Base-by-base conservation (phyloP, 2,797 vertebrate species). In the Lithobates sylvaticus region DNA sequence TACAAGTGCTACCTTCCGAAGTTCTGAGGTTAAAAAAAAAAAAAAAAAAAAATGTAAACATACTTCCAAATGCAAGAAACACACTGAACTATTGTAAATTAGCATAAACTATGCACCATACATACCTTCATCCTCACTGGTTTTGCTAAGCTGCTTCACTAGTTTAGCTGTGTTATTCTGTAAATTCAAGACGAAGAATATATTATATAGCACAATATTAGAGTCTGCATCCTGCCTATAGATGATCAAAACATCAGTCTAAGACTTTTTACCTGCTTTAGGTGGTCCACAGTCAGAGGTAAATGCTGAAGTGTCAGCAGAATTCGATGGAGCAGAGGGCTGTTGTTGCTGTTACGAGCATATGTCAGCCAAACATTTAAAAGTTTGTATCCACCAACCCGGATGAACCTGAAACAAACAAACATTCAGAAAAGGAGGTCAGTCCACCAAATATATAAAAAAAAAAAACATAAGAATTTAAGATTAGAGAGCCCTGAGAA, bases 131-230 rank as follows among this genome's bases (percentile, higher is more conserved):
- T 97, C 97, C 0, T 98, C 97, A 0, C 95, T 97, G 0, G 93
- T 95, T 89, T 98, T 99, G 92, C 97, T 98, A 72, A 99, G 94
- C 76, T 98, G 97, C 89, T 99, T 99, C 89, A 99, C 98, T 91
- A 99, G 90, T 88, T 99, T 99, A 64, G 98, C 98, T 0, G 98
- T 99, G 92, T 99, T 99, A 91, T 99, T 99, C 98, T 99, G 89
- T 0, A 34, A 86, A 90, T 42, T 80, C 0, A n/a, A 76, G 16
- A 36, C 5, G 3, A 29, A 34, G 15, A 65, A 21, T 10, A 36
- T n/a, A 26, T 36, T 36, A 61, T 5, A 85, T 21, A 73, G 69
- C 23, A 10, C 9, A 76, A 23, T 27, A 61, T 3, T 23, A 23
- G 21, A 23, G 10, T 61, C 18, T 23, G 8, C 54, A 61, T 7